Base-by-base conservation (phyloP, 2,113 vertebrate species). In the Peromyscus maniculatus region DNA sequence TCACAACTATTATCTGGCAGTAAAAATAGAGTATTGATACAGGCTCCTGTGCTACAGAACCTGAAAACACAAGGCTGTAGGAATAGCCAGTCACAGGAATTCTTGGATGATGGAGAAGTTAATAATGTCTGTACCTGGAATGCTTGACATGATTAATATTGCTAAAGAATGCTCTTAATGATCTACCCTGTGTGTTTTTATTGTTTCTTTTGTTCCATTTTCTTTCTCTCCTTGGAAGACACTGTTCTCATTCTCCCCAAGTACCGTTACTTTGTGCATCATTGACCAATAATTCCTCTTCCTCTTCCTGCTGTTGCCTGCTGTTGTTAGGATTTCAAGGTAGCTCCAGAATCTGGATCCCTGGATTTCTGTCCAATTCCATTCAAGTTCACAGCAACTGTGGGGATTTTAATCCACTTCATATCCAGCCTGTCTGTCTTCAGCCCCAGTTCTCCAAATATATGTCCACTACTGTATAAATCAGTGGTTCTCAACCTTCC, bases 391-490 rank as follows among this genome's bases (percentile, higher is more conserved):
- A 57, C 2, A 79, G 33, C 7, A 87, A 31, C 74, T 67, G 3
- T 64, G 39, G 33, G 5, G 15, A 78, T 78, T 92, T 94, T 78
- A 66, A 59, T 83, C 33, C 57, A 66, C 19, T 59, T 95, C n/a
- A 10, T 39, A 55, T 75, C 24, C 55, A 84, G 22, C 64, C 78
- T 89, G 67, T 74, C 69, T 69, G 36, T 43, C 33, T 57, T 83
- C 52, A 91, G 83, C n/a, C 26, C 74, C 66, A 94, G n/a, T 69
- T 93, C 57, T 79, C 39, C 77, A 57, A 36, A 43, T 89, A 57
- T 43, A 26, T 88, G 71, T 62, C 55, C 55, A 21, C 49, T n/a
- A 49, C 39, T 71, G 67, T 89, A 15, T 39, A 33, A 17, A 36
- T 6, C n/a, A 39, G 11, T 84, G 82, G 21, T 43, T 43, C 57